Evolutionary conservation across 2,888 invertebrate genomes (phyloP), one percentile per base, ranked within the genome.

Genomic region (Marasmarcha lunaedactyla): DNA sequence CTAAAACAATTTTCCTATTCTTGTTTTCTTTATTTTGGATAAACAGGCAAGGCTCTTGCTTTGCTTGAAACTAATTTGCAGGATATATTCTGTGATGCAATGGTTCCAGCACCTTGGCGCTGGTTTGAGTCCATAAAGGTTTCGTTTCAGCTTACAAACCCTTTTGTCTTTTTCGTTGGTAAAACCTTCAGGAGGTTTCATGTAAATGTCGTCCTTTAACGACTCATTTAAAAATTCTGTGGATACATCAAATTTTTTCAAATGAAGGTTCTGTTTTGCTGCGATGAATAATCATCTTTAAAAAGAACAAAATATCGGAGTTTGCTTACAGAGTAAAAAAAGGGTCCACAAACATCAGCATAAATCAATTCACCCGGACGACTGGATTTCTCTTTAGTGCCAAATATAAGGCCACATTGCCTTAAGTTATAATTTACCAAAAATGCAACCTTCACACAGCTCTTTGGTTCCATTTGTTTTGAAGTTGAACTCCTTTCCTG

Each of bases 71-170:
- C 36, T 15, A 7, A 15, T 36, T n/a, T 34, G 3, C 9, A 14
- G 12, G 14, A 36, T 12, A n/a, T 12, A 36, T 4, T 36, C 34
- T 34, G 14, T n/a, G n/a, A n/a, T n/a, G n/a, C n/a, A n/a, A n/a
- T n/a, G n/a, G n/a, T n/a, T n/a, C n/a, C 12, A 34, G 12, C 34
- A 37, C 14, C 37, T n/a, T 9, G 26, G 37, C 3, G 37, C 37
- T 13, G 25, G 37, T 13, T 37, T 37, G 26, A 37, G 26, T n/a
- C 37, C 37, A 6, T 37, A 37, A 12, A 37, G 27, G 26, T 26
- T 37, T 26, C 15, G 25, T 15, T 37, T 36, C n/a, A 36, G 15
- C 15, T 15, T 14, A 12, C 36, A 36, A 2, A 15, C 15, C 15
- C 35, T 1, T 14, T 15, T 15, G 15, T n/a, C 14, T 6, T n/a